Conservation (phyloP, 2,113 vertebrate species). For the Hyperoodon ampullatus region DNA sequence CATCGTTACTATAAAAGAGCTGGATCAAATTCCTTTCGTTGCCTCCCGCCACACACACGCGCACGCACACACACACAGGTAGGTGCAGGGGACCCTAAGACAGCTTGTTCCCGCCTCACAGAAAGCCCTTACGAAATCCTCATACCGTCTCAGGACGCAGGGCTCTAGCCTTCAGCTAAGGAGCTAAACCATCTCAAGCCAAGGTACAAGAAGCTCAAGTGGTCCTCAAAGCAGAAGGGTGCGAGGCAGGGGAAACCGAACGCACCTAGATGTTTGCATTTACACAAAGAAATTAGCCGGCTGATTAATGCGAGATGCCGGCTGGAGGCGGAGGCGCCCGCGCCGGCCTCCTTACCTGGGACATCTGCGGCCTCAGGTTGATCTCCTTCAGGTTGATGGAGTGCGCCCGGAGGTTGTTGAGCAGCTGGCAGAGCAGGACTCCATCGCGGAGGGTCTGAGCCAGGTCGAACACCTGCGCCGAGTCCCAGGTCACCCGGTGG, state of each 20-base stretch:
- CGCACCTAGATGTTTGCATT: conserved; percentile 68
- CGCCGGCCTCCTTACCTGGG: conserved; percentile 89
- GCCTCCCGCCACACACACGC: not conserved
- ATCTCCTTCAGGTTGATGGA: conserved; percentile 97
- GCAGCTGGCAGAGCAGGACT: conserved; percentile 96
- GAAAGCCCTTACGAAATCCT: conserved; percentile 41
- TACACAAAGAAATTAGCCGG: conserved; percentile 79
- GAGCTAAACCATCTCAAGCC: not conserved
- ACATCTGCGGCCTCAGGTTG: conserved; percentile 98
- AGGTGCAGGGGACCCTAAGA: conserved; percentile 13
- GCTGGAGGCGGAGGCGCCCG: conserved; percentile 23
- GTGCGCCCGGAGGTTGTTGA: conserved; percentile 94
- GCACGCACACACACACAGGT: not conserved
- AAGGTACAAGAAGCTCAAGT: not conserved
- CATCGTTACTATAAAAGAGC: not conserved
- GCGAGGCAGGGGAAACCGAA: not conserved
- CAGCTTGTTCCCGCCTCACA: conserved; percentile 34
- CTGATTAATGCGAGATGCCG: conserved; percentile 56
- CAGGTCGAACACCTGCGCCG: conserved; percentile 96
- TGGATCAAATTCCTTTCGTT: conserved; percentile 31
- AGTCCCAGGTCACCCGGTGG: conserved; percentile 97
- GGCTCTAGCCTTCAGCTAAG: not conserved
- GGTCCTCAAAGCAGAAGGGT: not conserved
- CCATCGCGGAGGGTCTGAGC: conserved; percentile 97
- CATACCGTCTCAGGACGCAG: not conserved